Evolutionary conservation across 1,140 invertebrate genomes (phyloP).

Genomic region (Lithobius niger): DNA sequence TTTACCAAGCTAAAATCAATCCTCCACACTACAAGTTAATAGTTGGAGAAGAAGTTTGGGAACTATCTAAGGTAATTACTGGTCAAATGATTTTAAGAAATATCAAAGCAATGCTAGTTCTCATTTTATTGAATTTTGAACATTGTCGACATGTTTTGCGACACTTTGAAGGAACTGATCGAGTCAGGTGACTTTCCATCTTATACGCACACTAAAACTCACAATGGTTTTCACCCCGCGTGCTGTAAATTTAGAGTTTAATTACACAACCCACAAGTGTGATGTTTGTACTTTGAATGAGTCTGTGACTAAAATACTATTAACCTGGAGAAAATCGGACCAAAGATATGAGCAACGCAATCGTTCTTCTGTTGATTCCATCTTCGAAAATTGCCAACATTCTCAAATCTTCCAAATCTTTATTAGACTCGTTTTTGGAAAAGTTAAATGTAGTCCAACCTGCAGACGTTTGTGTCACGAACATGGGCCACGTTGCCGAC

Average conservation of each 20-base stretch:
- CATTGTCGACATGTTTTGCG: too few relatives aligned
- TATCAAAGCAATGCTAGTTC: conserved; percentile 10
- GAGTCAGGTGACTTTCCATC: too few relatives aligned
- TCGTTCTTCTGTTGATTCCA: conserved; percentile 1
- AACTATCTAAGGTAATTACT: conserved; percentile 46
- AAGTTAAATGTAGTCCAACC: too few relatives aligned
- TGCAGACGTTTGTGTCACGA: too few relatives aligned
- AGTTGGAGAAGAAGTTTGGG: conserved; percentile 44
- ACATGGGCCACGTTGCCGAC: too few relatives aligned
- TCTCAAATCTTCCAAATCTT: too few relatives aligned
- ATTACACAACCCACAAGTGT: background rate
- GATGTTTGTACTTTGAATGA: too few relatives aligned
- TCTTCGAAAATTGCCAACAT: background rate
- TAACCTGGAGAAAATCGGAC: too few relatives aligned
- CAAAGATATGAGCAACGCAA: background rate
- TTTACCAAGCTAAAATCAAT: conserved; percentile 38
- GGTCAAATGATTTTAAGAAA: background rate
- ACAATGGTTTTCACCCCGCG: conserved; percentile 12
- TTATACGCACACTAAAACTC: background rate
- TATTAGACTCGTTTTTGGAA: too few relatives aligned
- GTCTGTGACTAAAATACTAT: too few relatives aligned
- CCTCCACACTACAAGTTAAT: conserved; percentile 59
- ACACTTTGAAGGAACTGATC: too few relatives aligned
- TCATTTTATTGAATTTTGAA: background rate
- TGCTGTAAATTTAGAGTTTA: background rate